These are phyloP conservation scores for Latheticus oryzae DNA, from an alignment of 2,888 invertebrate species.

Conservation along the genomic window DNA sequence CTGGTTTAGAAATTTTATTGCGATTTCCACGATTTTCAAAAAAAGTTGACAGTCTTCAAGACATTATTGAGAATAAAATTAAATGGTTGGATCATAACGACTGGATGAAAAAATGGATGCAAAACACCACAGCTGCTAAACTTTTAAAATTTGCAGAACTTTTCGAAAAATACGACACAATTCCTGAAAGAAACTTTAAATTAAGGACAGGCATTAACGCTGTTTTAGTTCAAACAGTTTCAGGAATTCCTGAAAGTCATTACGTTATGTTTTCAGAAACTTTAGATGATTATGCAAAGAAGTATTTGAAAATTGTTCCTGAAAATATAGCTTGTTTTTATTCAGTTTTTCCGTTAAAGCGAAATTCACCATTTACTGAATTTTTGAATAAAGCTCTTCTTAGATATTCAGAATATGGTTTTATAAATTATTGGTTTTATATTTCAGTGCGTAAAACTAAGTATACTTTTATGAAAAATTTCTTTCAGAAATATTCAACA, in stretches of 20 bases:
- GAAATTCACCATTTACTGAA: constrained; percentile 46
- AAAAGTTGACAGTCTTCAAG: constrained; percentile 44
- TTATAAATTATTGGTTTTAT: constrained; percentile 46
- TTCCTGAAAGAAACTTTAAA: neutral
- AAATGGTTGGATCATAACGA: constrained; percentile 44
- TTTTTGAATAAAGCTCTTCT: constrained; percentile 43
- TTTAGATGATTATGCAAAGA: constrained; percentile 16
- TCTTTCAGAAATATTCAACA: constrained; percentile 14
- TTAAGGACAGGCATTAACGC: constrained; percentile 1
- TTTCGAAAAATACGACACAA: neutral
- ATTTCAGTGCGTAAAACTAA: constrained; percentile 23
- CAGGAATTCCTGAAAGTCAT: neutral
- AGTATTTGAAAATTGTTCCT: constrained; percentile 15
- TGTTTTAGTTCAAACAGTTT: constrained; percentile 1
- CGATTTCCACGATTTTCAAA: constrained; percentile 46
- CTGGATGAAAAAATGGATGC: constrained; percentile 41
- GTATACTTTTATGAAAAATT: constrained; percentile 20
- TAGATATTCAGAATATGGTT: constrained; percentile 44
- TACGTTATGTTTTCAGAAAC: constrained; percentile 12
- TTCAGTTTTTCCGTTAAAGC: constrained; percentile 44
- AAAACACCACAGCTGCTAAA: constrained; percentile 22
- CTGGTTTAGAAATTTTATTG: constrained; percentile 45
- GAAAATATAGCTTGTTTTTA: constrained; percentile 31
- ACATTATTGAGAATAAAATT: constrained; percentile 44
- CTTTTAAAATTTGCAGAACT: constrained; percentile 9